phyloP scores from a whole-genome alignment of 2,797 vertebrate species.

The Ceryle rudis region DNA sequence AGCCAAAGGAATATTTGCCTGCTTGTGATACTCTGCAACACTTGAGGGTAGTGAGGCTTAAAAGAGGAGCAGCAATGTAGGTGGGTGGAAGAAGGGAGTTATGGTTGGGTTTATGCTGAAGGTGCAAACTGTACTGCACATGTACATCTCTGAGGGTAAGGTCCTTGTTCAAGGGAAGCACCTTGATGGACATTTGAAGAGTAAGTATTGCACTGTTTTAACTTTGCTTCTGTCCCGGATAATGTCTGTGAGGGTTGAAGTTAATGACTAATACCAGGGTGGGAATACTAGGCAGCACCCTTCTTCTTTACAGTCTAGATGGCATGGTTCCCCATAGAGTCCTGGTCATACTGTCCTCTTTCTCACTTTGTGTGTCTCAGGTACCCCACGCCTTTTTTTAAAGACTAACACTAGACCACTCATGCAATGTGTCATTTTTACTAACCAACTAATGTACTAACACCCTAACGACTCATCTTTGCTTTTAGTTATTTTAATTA shows the following conservation, averaged over 20 bases:
- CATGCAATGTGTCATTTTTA: conserved; percentile 95
- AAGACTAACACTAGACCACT: conserved; percentile 93
- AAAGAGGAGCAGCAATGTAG: not conserved
- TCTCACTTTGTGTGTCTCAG: conserved; percentile 84
- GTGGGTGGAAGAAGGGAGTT: not conserved
- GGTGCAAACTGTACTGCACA: not conserved
- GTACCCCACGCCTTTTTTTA: conserved; percentile 84
- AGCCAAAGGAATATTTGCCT: conserved; percentile 4
- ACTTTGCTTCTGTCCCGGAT: not conserved
- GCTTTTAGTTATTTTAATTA: conserved; percentile 93
- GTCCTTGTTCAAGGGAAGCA: not conserved
- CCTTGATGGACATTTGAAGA: conserved; percentile 42
- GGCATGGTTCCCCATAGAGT: conserved; percentile 75
- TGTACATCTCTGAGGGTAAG: conserved; percentile 4
- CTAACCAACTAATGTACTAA: conserved; percentile 99
- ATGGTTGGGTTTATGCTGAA: conserved; percentile 4
- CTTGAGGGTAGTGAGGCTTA: not conserved
- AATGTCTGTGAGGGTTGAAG: not conserved
- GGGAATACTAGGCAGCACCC: conserved; percentile 25
- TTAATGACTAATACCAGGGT: conserved; percentile 4
- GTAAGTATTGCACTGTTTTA: conserved; percentile 74
- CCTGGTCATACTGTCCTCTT: conserved; percentile 81
- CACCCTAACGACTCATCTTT: conserved; percentile 97
- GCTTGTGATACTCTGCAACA: not conserved
- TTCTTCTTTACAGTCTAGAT: conserved; percentile 19